Conservation (phyloP, 2,113 vertebrate genomes). For the Oncorhynchus masou region DNA sequence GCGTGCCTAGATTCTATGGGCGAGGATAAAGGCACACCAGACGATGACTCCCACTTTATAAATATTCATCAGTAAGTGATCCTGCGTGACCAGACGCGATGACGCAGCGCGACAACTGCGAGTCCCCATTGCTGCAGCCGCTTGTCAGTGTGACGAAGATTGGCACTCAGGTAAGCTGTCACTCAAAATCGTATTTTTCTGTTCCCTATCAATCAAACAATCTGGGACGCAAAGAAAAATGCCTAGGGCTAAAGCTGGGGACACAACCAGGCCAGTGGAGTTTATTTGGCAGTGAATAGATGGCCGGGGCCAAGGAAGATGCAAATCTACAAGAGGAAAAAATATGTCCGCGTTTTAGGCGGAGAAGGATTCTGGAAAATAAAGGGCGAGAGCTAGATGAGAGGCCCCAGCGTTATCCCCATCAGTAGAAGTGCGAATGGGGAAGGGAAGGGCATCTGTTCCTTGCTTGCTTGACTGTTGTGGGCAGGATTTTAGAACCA, state of each 20-base stretch:
- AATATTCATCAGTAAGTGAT: constrained; percentile 76
- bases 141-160: constrained; percentile 99
- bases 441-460: constrained; percentile 53
- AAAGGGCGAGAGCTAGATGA: constrained; percentile 64
- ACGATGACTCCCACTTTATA: constrained; percentile 68
- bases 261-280: constrained; percentile 39
- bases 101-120: constrained; percentile 93
- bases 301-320: constrained; percentile 46
- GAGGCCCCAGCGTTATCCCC: constrained; percentile 57
- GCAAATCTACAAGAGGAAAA: constrained; percentile 44
- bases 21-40: constrained; percentile 28
- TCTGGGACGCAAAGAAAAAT: constrained; percentile 71
- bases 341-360: constrained; percentile 70
- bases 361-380: constrained; percentile 69
- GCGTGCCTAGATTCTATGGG: constrained; percentile 41
- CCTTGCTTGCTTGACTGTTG: constrained; percentile 50
- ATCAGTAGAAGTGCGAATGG: constrained; percentile 45
- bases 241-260: constrained; percentile 60
- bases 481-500: constrained; percentile 46
- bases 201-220: constrained; percentile 91
- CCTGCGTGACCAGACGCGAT: constrained; percentile 82
- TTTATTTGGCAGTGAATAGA: constrained; percentile 31
- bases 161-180: constrained; percentile 99
- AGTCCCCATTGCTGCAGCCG: constrained; percentile 99
- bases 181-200: constrained; percentile 90